Percentiles rank a stretch among this genome's conserved stretches.
Conservation (phyloP, 2,888 invertebrate genomes). For the Cabera pusaria region DNA sequence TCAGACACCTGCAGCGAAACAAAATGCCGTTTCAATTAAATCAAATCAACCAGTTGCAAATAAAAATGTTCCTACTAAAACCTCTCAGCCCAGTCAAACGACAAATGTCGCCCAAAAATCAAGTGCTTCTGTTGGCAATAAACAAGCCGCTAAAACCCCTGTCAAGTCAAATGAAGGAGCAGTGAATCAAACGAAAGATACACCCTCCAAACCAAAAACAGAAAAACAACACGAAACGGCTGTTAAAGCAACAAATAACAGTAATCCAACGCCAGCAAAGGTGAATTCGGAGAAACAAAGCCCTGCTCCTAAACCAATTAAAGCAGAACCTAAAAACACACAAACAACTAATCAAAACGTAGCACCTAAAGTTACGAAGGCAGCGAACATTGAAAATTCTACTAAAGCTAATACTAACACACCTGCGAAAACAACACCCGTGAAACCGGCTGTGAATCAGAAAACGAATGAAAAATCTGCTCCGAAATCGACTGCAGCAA, state of each 20-base stretch:
- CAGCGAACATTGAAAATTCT: background rate
- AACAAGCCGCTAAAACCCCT: background rate
- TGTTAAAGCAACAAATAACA: no score
- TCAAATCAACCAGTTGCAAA: background rate
- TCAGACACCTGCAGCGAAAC: no score
- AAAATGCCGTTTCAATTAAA: no score
- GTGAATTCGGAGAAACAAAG: no score
- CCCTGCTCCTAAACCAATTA: conserved; percentile 1
- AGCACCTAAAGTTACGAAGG: conserved; percentile 1
- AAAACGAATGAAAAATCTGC: conserved; percentile 4
- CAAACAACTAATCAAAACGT: conserved; percentile 1
- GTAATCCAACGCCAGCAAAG: no score
- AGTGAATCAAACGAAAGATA: background rate
- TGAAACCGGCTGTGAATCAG: conserved; percentile 2
- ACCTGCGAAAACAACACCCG: background rate
- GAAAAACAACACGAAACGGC: no score
- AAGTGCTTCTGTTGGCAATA: background rate
- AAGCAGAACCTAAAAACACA: no score
- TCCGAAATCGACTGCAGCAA: conserved; percentile 4
- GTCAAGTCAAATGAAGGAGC: no score
- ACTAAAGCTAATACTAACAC: no score
- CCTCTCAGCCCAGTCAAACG: no score
- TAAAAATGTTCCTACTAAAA: conserved; percentile 1
- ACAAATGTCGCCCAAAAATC: background rate
- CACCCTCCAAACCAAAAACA: no score